Conservation (phyloP, 2,888 invertebrate genomes). For the Carabus problematicus region DNA sequence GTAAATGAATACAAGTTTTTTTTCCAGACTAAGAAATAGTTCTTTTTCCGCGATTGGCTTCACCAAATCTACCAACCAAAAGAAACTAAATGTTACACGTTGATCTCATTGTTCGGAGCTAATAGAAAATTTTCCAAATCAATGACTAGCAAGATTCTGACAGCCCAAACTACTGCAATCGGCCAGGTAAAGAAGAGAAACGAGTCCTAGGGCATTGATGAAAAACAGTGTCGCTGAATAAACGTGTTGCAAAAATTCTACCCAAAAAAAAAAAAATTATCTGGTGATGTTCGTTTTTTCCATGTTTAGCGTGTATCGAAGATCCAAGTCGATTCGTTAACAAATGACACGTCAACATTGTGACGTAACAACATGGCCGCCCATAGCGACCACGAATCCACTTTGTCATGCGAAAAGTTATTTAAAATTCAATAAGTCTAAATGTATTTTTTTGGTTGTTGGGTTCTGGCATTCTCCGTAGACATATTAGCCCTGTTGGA, state of each 20-base stretch:
- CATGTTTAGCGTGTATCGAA: constrained; percentile 16
- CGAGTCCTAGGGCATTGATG: background rate
- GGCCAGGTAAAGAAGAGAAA: constrained; percentile 9
- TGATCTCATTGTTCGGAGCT: constrained; percentile 35
- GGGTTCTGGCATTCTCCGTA: constrained; percentile 45
- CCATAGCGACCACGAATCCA: constrained; percentile 35
- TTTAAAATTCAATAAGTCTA: constrained; percentile 47
- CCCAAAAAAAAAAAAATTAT: background rate
- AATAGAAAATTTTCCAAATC: constrained; percentile 41
- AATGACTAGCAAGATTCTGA: constrained; percentile 39
- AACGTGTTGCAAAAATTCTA: background rate
- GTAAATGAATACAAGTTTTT: background rate
- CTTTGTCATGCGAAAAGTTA: constrained; percentile 46
- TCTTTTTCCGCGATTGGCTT: background rate
- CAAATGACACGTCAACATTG: constrained; percentile 32
- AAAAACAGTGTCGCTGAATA: background rate
- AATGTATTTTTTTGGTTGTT: constrained; percentile 45
- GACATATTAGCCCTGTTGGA: constrained; percentile 44
- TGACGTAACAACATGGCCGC: constrained; percentile 35
- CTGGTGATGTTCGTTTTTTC: constrained; percentile 1
- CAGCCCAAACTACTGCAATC: constrained; percentile 19
- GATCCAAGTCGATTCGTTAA: constrained; percentile 27
- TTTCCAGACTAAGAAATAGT: background rate
- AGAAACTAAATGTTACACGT: constrained; percentile 28
- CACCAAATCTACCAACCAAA: constrained; percentile 20